Evolutionary conservation across 2,888 invertebrate species (phyloP).

Genomic region (Junonia oenone): DNA sequence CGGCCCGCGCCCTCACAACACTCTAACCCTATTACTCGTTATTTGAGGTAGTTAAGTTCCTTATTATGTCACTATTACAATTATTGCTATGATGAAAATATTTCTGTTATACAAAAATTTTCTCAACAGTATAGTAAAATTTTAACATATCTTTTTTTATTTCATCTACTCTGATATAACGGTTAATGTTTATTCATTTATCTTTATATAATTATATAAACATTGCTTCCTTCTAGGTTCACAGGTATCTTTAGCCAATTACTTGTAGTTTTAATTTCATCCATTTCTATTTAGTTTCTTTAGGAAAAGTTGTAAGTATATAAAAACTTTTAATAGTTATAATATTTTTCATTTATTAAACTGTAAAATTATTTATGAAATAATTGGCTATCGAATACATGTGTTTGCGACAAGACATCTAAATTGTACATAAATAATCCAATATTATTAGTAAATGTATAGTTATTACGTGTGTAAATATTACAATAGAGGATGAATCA

Average conservation of each 20-base stretch:
- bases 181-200: constrained; percentile 23
- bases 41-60: constrained; percentile 76
- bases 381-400: constrained; percentile 10
- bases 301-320: not conserved
- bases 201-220: constrained; percentile 31
- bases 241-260: constrained; percentile 14
- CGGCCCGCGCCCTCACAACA: constrained; percentile 45
- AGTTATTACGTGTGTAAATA: constrained; percentile 8
- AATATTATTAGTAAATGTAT: not conserved
- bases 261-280: not conserved
- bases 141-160: constrained; percentile 27
- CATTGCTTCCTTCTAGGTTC: constrained; percentile 22
- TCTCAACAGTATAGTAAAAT: constrained; percentile 63
- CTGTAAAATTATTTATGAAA: not conserved
- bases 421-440: constrained; percentile 3
- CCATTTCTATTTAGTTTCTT: not conserved
- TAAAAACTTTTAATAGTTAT: not conserved
- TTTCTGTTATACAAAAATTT: constrained; percentile 58
- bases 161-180: constrained; percentile 43
- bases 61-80: constrained; percentile 54
- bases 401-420: constrained; percentile 1
- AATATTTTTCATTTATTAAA: not conserved
- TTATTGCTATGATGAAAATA: constrained; percentile 66
- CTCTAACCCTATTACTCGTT: constrained; percentile 62
- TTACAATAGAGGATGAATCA: constrained; percentile 13